Conservation (phyloP, 2,113 vertebrate species). For the Ptilorrhoa leucosticta region DNA sequence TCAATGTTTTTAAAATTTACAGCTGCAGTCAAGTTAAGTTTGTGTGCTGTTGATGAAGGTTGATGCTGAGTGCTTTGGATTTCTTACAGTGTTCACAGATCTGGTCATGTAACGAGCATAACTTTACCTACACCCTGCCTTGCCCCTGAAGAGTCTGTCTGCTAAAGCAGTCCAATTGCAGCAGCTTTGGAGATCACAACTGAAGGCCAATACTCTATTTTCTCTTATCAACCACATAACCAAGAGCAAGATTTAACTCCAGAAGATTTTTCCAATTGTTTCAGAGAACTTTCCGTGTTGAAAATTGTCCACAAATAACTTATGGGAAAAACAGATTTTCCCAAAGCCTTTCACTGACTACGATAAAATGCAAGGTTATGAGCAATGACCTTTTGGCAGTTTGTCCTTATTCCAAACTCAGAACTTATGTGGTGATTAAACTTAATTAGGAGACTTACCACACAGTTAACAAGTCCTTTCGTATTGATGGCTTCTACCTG, state of each 20-base stretch:
- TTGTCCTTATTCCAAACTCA: background rate
- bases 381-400: background rate
- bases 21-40: background rate
- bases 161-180: background rate
- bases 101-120: background rate
- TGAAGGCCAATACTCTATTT: background rate
- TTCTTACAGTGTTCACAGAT: background rate
- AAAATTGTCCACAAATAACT: background rate
- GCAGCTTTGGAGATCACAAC: background rate
- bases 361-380: background rate
- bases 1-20: background rate
- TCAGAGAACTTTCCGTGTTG: background rate
- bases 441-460: background rate
- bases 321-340: background rate
- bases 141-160: background rate
- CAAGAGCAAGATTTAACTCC: background rate
- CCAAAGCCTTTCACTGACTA: background rate
- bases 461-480: background rate
- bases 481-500: background rate
- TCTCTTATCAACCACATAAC: background rate
- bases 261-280: background rate
- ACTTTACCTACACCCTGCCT: background rate
- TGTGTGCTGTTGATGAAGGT: background rate
- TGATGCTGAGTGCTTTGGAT: background rate
- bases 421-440: background rate